phyloP scores from a whole-genome alignment of 1,140 invertebrate species.

The Bombus superbus region DNA sequence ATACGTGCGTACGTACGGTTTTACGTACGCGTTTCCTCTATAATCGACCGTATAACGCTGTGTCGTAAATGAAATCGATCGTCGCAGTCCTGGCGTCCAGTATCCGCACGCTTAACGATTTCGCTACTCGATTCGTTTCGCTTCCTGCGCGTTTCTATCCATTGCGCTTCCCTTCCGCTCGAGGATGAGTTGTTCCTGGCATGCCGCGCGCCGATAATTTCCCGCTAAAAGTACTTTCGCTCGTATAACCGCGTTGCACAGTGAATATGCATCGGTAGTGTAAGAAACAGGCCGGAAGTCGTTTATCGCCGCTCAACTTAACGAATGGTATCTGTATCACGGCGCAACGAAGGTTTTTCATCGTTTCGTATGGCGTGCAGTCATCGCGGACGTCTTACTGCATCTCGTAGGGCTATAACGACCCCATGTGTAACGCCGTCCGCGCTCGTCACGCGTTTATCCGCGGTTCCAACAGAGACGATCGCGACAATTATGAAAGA shows the following conservation, averaged over 20 bases:
- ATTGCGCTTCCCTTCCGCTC: not conserved
- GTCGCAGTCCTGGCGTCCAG: too few species aligned
- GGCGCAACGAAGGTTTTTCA: not conserved
- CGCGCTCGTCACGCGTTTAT: not conserved
- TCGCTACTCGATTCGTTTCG: not conserved
- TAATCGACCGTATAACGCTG: too few species aligned
- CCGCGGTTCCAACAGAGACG: not conserved
- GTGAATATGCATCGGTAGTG: not conserved
- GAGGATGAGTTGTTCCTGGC: not conserved
- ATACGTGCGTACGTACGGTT: too few species aligned
- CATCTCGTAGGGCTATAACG: too few species aligned
- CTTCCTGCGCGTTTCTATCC: not conserved
- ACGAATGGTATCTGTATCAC: conserved; percentile 2
- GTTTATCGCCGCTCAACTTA: not conserved
- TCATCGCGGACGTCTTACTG: too few species aligned
- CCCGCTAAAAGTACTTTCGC: not conserved
- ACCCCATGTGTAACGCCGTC: too few species aligned
- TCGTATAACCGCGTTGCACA: not conserved
- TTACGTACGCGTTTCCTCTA: too few species aligned
- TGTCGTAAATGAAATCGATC: too few species aligned
- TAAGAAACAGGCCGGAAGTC: not conserved
- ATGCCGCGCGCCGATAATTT: not conserved
- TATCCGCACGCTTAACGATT: too few species aligned
- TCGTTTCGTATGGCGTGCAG: not conserved
- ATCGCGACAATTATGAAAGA: conserved; percentile 14